These are phyloP conservation scores for Stichodactyla helianthus DNA, from an alignment of 64 coral and sea anemone genomes.

Conservation along the genomic window DNA sequence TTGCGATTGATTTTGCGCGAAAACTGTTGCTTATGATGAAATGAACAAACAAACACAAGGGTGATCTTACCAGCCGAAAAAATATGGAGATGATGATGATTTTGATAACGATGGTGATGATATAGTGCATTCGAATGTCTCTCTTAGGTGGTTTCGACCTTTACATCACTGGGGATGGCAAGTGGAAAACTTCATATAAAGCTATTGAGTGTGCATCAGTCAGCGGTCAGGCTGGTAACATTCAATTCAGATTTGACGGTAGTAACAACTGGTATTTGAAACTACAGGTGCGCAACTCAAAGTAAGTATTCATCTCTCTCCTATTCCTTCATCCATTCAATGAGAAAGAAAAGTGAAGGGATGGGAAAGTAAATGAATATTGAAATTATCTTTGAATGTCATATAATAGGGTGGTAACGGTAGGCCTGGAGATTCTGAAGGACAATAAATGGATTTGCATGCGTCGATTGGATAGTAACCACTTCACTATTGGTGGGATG, in stretches of 20 bases:
- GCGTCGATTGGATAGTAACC: slow-evolving; percentile 30
- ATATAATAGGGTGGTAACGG: slow-evolving; percentile 37
- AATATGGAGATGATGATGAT: too few species aligned
- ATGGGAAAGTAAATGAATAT: slow-evolving; percentile 41
- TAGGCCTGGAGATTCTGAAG: slow-evolving; percentile 58
- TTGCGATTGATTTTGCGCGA: too few species aligned
- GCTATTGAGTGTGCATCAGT: slow-evolving; percentile 52
- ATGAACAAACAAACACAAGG: not conserved
- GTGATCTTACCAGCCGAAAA: too few species aligned
- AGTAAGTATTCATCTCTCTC: slow-evolving; percentile 25
- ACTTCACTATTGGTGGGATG: slow-evolving; percentile 48
- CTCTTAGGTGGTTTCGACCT: slow-evolving; percentile 50
- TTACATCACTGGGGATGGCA: slow-evolving; percentile 39
- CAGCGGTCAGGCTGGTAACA: slow-evolving; percentile 43
- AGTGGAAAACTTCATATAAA: slow-evolving; percentile 40
- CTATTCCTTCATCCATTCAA: not conserved
- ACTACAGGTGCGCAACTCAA: slow-evolving; percentile 62
- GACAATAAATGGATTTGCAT: slow-evolving; percentile 62
- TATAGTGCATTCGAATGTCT: not conserved
- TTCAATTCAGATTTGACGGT: slow-evolving; percentile 56
- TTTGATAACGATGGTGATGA: too few species aligned
- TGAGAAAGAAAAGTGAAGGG: not conserved
- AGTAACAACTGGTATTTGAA: slow-evolving; percentile 68
- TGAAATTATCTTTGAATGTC: not conserved
- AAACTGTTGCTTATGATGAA: too few species aligned